phyloP scores from a whole-genome alignment of 2,797 vertebrate genomes.

The Myotis vivesi region DNA sequence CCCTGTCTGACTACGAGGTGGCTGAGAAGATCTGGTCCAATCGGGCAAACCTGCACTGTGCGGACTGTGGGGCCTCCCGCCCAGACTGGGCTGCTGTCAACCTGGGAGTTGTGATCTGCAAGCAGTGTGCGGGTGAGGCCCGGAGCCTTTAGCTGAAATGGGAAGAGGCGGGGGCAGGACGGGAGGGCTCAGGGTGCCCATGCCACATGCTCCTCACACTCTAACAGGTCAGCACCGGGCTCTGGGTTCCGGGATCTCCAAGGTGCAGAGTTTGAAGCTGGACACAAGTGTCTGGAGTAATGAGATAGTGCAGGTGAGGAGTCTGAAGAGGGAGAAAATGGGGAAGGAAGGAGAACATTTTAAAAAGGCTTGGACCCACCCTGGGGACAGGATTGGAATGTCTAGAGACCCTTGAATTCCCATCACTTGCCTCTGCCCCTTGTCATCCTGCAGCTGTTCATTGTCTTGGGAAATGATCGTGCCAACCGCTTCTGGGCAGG shows the following conservation, averaged over 20 bases:
- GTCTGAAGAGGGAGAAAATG: neutral
- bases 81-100: slow-evolving; percentile 99
- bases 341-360: neutral
- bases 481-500: slow-evolving; percentile 95
- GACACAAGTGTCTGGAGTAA: slow-evolving; percentile 98
- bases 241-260: slow-evolving; percentile 94
- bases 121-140: slow-evolving; percentile 92
- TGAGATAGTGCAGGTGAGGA: slow-evolving; percentile 95
- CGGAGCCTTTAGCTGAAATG: rapidly evolving
- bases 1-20: slow-evolving; percentile 96
- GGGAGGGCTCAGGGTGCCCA: neutral
- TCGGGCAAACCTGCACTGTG: slow-evolving; percentile 93
- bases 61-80: slow-evolving; percentile 92
- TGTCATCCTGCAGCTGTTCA: slow-evolving; percentile 90
- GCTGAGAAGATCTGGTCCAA: slow-evolving; percentile 99
- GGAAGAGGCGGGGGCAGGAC: neutral
- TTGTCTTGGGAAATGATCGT: slow-evolving; percentile 95
- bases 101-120: slow-evolving; percentile 98
- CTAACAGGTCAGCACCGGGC: slow-evolving; percentile 93
- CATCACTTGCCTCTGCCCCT: neutral
- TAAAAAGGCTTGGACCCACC: neutral
- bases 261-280: slow-evolving; percentile 97
- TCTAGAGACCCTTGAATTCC: neutral
- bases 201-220: neutral
- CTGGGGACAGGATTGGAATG: neutral